These are phyloP conservation scores for Vulpes ferrilata DNA, from an alignment of 2,113 vertebrate species.

Conservation along the genomic window DNA sequence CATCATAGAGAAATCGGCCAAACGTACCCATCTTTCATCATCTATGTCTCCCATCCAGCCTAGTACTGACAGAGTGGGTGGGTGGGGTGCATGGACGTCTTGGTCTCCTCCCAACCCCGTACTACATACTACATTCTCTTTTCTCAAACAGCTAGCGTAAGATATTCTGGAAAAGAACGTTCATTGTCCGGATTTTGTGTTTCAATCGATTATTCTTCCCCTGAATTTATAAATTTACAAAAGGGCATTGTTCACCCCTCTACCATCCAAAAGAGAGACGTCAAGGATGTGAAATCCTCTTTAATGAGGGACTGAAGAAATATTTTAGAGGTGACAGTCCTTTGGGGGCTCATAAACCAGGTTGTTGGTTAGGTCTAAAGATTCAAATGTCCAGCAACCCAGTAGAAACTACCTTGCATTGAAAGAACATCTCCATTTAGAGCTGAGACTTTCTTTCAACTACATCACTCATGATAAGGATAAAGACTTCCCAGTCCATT, in stretches of 20 bases:
- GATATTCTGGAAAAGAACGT: not conserved
- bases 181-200: not conserved
- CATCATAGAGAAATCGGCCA: not conserved
- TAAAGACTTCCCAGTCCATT: slow-evolving; percentile 71
- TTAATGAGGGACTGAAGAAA: not conserved
- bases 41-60: not conserved
- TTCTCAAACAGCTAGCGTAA: not conserved
- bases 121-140: not conserved
- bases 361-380: not conserved
- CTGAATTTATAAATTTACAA: not conserved
- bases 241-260: not conserved
- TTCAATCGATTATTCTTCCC: not conserved
- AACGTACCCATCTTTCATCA: not conserved
- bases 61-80: not conserved
- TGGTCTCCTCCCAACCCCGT: not conserved
- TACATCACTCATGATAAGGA: slow-evolving; percentile 52
- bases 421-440: not conserved
- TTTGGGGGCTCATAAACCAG: not conserved
- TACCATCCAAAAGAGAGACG: not conserved
- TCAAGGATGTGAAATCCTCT: not conserved
- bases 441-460: slow-evolving; percentile 53
- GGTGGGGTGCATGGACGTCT: not conserved
- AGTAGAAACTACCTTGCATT: not conserved
- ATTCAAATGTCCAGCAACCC: not conserved
- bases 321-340: not conserved